Conservation (phyloP, 23 tunicate genomes). For the Corella eumyota region DNA sequence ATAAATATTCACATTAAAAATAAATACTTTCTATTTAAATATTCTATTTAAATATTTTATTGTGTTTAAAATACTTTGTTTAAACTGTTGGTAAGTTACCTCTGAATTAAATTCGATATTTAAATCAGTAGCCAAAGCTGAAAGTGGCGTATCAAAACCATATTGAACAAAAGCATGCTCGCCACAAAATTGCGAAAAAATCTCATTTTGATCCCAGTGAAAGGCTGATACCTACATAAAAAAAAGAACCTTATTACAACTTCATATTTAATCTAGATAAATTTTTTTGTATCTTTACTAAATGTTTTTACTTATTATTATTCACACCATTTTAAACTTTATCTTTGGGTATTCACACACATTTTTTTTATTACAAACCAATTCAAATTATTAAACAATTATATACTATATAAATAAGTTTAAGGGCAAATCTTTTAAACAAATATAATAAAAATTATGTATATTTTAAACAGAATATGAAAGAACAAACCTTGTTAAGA, state of each 20-base stretch:
- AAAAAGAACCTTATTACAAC: too few species aligned
- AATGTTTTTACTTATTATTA: too few species aligned
- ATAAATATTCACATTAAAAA: not conserved
- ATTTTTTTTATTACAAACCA: too few species aligned
- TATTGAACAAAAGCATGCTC: constrained; percentile 85
- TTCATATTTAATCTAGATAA: too few species aligned
- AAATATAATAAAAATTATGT: too few species aligned
- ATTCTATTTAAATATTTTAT: not conserved
- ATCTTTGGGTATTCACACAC: too few species aligned
- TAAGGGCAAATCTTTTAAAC: too few species aligned
- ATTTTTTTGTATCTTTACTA: too few species aligned
- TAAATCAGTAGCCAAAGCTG: constrained; percentile 40
- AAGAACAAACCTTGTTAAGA: constrained; percentile 46
- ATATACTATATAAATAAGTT: too few species aligned
- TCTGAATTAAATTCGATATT: constrained; percentile 47
- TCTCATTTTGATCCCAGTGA: constrained; percentile 96
- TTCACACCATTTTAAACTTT: too few species aligned
- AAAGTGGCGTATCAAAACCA: constrained; percentile 57
- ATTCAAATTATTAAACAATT: too few species aligned
- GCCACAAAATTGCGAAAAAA: constrained; percentile 86
- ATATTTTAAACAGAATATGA: too few species aligned
- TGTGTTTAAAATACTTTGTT: not conserved
- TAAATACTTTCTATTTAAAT: not conserved
- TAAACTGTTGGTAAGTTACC: constrained; percentile 6
- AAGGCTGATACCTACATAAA: constrained; percentile 66